Evolutionary conservation across 2,888 invertebrate species (phyloP).

Genomic region (Plemyria rubiginata): DNA sequence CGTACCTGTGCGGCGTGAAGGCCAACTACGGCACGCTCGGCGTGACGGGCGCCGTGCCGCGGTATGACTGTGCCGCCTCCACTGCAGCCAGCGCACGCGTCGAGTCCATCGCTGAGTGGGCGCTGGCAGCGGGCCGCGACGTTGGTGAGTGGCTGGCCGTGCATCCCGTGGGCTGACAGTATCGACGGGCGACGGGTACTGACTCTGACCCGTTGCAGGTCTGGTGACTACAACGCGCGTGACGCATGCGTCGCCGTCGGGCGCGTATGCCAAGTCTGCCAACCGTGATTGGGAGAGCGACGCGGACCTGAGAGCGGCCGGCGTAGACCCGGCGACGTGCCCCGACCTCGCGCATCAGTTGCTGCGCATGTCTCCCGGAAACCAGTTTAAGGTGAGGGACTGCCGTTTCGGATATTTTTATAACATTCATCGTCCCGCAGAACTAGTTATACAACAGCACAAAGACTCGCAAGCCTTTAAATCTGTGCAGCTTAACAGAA

Average conservation of each 20-base stretch:
- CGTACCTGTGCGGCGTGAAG: conserved; percentile 88
- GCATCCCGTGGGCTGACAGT: background rate
- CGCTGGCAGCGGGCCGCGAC: conserved; percentile 74
- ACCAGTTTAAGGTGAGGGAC: conserved; percentile 77
- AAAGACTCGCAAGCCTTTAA: too few species aligned
- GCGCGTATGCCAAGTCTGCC: conserved; percentile 87
- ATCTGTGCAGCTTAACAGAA: too few species aligned
- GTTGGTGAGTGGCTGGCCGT: conserved; percentile 46
- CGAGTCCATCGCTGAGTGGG: conserved; percentile 87
- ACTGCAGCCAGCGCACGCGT: conserved; percentile 81
- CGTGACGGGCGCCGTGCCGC: conserved; percentile 85
- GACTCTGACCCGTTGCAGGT: conserved; percentile 16
- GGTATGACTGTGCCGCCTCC: conserved; percentile 85
- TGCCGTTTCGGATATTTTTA: too few species aligned
- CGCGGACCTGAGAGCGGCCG: conserved; percentile 67
- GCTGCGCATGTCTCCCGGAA: conserved; percentile 50
- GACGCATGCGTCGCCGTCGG: conserved; percentile 91
- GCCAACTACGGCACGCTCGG: conserved; percentile 87
- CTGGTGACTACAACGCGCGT: conserved; percentile 89
- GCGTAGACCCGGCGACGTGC: conserved; percentile 75
- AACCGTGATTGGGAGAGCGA: conserved; percentile 89
- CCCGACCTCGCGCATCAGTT: conserved; percentile 90
- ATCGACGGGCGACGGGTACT: background rate
- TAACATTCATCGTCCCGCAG: too few species aligned
- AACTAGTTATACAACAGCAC: too few species aligned